Evolutionary conservation across 2,113 vertebrate species (phyloP), one percentile per base, ranked within the genome.

Genomic region (Engraulis encrasicolus): DNA sequence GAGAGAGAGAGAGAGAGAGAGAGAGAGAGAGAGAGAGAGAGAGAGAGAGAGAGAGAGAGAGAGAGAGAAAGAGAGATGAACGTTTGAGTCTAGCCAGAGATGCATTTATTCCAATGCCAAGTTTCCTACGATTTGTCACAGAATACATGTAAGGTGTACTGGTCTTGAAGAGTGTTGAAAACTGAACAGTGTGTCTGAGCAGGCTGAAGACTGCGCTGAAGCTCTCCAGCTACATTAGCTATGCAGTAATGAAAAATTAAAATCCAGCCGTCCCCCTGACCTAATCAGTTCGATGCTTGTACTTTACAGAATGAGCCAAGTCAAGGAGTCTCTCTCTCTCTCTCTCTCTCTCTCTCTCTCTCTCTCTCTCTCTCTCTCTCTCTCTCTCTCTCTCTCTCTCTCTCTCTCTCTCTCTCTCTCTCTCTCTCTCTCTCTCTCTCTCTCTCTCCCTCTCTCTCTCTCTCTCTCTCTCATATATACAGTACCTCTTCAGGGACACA

Each of bases 401-500:
- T 78, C 71, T 80, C 77, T 54, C 45, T 6, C 58, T 78, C 84
- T 78, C 23, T 54, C 54, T 84, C 77, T 45, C 83, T 34, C 2
- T 37, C 82, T 40, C 74, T 49, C 50, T 9, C 81, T 61, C 81
- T 61, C 36, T 78, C 71, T 80, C 77, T 54, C 45, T 6, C 58
- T 78, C 84, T 78, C 23, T 54, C 54, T 84, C 77, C 9, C 83
- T 34, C 2, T 37, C 82, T 40, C 74, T 49, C 50, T 9, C 81
- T 61, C 81, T 61, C 36, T 78, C 71, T 80, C 77, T 54, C 45
- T 6, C 58, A n/a, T n/a, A n/a, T n/a, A n/a, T n/a, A n/a, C n/a
- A n/a, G n/a, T n/a, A 66, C 81, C 49, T 37, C 66, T 34, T 79
- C 78, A 58, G 78, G 45, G 82, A 79, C 80, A 83, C 82, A 50